A percentile compares a stretch with the other conserved stretches of the same genome.
phyloP scores from a whole-genome alignment of 2,888 invertebrate genomes.

The Orthonychiurus folsomi region DNA sequence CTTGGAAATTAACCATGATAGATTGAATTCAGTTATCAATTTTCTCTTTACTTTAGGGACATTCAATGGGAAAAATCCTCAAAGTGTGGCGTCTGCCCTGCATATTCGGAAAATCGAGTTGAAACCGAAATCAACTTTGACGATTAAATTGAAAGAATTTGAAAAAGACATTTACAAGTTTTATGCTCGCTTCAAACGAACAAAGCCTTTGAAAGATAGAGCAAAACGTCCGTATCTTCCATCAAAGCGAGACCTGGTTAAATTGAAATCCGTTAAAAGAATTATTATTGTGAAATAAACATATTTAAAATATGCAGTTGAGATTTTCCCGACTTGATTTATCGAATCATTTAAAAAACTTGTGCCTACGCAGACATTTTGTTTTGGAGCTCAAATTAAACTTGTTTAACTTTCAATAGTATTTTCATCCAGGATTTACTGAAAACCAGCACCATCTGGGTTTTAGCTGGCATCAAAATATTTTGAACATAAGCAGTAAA shows the following conservation, averaged over 20 bases:
- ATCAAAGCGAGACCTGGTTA: neutral
- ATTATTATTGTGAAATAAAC: neutral
- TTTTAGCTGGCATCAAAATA: too few species aligned
- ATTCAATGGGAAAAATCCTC: conserved; percentile 32
- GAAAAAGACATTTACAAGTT: conserved; percentile 32
- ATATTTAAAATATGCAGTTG: too few species aligned
- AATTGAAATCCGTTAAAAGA: neutral
- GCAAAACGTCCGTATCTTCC: conserved; percentile 27
- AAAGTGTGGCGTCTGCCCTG: conserved; percentile 38
- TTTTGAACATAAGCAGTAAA: too few species aligned
- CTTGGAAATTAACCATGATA: neutral
- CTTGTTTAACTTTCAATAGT: too few species aligned
- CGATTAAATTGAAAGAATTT: conserved; percentile 18
- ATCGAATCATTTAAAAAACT: too few species aligned
- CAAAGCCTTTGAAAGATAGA: conserved; percentile 24
- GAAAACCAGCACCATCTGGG: too few species aligned
- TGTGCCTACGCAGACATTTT: too few species aligned
- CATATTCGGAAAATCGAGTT: conserved; percentile 31
- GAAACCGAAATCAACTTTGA: conserved; percentile 17
- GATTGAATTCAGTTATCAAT: conserved; percentile 8
- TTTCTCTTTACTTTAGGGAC: conserved; percentile 25
- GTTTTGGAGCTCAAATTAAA: too few species aligned
- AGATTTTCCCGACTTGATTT: too few species aligned
- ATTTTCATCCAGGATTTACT: too few species aligned
- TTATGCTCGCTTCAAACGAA: conserved; percentile 31